A percentile compares a stretch with the other conserved stretches of the same genome.
Evolutionary conservation across 1,140 invertebrate species (phyloP).

Genomic region (Rhynchophorus ferrugineus): DNA sequence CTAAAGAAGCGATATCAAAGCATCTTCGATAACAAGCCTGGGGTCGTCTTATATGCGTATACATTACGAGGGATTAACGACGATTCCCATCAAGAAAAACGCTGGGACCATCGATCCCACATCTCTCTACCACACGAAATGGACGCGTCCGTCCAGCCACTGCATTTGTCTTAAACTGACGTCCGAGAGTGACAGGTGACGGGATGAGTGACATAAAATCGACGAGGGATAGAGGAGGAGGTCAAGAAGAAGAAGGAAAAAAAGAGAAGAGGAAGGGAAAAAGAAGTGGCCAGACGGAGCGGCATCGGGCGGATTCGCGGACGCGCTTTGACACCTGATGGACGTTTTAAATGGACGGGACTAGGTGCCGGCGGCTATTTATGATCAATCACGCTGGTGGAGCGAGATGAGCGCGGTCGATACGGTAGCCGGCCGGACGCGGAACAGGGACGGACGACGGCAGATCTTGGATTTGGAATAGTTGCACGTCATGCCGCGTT

Average conservation of each 20-base stretch:
- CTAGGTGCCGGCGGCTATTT: slow-evolving; percentile 15
- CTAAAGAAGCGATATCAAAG: too few species aligned
- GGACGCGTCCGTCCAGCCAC: neutral
- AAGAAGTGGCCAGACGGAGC: slow-evolving; percentile 9
- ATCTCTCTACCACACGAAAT: neutral
- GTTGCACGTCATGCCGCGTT: neutral
- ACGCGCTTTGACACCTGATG: slow-evolving; percentile 23
- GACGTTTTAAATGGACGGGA: slow-evolving; percentile 19
- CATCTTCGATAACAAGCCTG: too few species aligned
- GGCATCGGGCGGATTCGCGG: slow-evolving; percentile 14
- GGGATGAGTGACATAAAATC: slow-evolving; percentile 20
- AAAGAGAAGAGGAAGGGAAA: neutral
- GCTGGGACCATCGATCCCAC: too few species aligned
- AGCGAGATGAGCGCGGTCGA: slow-evolving; percentile 3
- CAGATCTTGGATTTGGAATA: neutral
- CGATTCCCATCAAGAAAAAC: too few species aligned
- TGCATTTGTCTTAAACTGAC: slow-evolving; percentile 17
- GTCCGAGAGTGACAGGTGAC: slow-evolving; percentile 12
- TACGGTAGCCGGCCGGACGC: slow-evolving; percentile 5
- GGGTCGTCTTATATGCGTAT: too few species aligned
- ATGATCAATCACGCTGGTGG: slow-evolving; percentile 15
- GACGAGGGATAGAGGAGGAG: neutral
- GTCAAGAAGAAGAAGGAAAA: slow-evolving; percentile 3
- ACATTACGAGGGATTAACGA: too few species aligned
- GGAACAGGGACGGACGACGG: neutral